phyloP scores from a whole-genome alignment of 2,888 invertebrate genomes.

The Sceliomorpha sp. region DNA sequence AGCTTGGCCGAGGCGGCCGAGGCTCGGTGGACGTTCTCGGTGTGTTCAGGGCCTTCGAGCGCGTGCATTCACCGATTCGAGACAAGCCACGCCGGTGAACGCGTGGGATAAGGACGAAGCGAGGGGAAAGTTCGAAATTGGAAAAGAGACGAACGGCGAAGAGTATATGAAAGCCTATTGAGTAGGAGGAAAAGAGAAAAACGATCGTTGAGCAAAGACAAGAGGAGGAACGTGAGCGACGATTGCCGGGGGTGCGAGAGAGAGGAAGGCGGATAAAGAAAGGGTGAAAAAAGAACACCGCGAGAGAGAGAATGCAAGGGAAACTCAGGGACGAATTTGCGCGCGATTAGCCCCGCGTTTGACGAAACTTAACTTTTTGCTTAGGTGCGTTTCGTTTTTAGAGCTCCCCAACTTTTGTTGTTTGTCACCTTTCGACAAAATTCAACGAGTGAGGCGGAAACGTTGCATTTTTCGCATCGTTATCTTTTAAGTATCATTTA shows the following conservation, averaged over 20 bases:
- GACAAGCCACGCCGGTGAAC: constrained; percentile 47
- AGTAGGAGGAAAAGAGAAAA: constrained; percentile 46
- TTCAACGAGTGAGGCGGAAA: no score
- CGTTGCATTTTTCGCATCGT: no score
- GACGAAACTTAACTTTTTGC: background rate
- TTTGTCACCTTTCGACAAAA: background rate
- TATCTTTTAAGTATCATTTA: no score
- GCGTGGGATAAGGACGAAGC: constrained; percentile 18
- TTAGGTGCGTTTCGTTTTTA: background rate
- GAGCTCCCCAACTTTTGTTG: background rate
- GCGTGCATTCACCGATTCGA: constrained; percentile 68
- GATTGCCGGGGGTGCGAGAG: constrained; percentile 10
- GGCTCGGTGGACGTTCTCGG: constrained; percentile 45
- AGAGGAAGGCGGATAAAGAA: constrained; percentile 33
- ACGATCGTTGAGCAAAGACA: constrained; percentile 51
- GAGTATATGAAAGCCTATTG: constrained; percentile 10
- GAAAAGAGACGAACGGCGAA: constrained; percentile 24
- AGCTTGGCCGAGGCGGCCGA: constrained; percentile 51
- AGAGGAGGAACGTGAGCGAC: constrained; percentile 31
- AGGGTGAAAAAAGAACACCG: constrained; percentile 48
- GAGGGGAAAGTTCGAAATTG: constrained; percentile 1
- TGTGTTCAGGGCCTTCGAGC: constrained; percentile 33
- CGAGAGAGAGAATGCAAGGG: constrained; percentile 42
- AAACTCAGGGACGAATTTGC: constrained; percentile 26
- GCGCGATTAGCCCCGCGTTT: constrained; percentile 1